Base-by-base conservation (phyloP, 2,888 invertebrate species). In the Oligia latruncula region DNA sequence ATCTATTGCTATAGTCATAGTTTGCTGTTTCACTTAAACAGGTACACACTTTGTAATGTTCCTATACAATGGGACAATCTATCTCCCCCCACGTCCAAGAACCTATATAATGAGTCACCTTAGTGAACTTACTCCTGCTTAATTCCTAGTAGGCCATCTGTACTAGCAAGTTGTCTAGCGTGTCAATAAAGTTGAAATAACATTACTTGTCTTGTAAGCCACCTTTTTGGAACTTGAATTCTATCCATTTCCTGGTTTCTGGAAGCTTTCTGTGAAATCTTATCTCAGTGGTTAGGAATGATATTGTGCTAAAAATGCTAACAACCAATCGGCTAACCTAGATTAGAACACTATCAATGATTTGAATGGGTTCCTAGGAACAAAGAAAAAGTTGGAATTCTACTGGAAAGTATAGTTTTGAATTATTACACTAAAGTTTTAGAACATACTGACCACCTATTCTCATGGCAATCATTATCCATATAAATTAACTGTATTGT, bases 181-280 rank as follows among this genome's bases (percentile, higher is more conserved):
- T 40, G 40, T 23, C 29, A 23, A 35, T 40, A 64, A 68, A 58
- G n/a, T 4, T n/a, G 20, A 40, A 66, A 49, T 40, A 13, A 13
- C 55, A 40, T 23, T 40, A 66, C 5, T 40, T 49, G 5, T 40
- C 29, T 29, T 29, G 29, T 29, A 29, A 29, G 9, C n/a, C 52
- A 73, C 46, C 4, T 46, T 43, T 55, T 52, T n/a, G 4, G 0
- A 52, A 35, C 17, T 77, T 76, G 9, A 11, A 55, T 46, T 60
- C 1, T 20, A 20, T 52, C 4, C 20, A 13, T 8, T 9, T 11
- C 8, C 35, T 55, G 15, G 15, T 46, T 70, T 65, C 29, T 15
- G 15, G 9, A 46, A 65, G n/a, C 49, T 70, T 70, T 40, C 4
- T 75, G 35, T 43, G 17, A 81, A 60, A 81, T 43, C 11, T 40